These are phyloP conservation scores for Mesocentrotus franciscanus DNA, from an alignment of 53 echinoderm and acorn worm species.

Conservation along the genomic window DNA sequence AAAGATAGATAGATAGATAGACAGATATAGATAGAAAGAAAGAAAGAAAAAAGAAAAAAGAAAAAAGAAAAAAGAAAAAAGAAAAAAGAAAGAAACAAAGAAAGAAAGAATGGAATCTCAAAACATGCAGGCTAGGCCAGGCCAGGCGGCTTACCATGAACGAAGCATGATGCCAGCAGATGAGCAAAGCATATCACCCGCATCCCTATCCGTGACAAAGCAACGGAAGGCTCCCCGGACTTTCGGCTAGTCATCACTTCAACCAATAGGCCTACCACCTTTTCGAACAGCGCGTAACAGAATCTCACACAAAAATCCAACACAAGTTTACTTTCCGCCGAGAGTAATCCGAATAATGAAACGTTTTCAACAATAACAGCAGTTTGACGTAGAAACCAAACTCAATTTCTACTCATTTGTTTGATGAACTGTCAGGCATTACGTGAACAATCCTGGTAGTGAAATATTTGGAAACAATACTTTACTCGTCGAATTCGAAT, in stretches of 20 bases:
- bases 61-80: too few relatives aligned
- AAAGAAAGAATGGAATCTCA: too few relatives aligned
- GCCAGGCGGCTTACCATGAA: neutral
- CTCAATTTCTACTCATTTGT: neutral
- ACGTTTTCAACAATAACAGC: neutral
- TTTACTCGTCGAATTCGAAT: neutral
- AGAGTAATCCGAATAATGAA: conserved; percentile 23
- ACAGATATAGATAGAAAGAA: too few relatives aligned
- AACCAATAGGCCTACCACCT: neutral
- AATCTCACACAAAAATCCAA: neutral
- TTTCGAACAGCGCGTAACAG: neutral
- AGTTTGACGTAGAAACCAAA: neutral
- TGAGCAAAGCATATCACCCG: conserved; percentile 12
- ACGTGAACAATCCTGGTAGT: neutral
- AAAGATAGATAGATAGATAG: too few relatives aligned
- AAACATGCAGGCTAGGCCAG: too few relatives aligned
- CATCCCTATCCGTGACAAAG: neutral
- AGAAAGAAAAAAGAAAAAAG: too few relatives aligned
- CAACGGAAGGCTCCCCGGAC: conserved; percentile 39
- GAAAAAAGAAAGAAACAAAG: too few relatives aligned
- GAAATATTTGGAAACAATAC: conserved; percentile 15
- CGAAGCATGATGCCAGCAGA: neutral
- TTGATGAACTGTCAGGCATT: neutral
- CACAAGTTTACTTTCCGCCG: neutral
- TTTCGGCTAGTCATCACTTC: conserved; percentile 34